Evolutionary conservation across 2,888 invertebrate species (phyloP), one percentile per base, ranked within the genome.

Genomic region (Eudasyphora cyanicolor): DNA sequence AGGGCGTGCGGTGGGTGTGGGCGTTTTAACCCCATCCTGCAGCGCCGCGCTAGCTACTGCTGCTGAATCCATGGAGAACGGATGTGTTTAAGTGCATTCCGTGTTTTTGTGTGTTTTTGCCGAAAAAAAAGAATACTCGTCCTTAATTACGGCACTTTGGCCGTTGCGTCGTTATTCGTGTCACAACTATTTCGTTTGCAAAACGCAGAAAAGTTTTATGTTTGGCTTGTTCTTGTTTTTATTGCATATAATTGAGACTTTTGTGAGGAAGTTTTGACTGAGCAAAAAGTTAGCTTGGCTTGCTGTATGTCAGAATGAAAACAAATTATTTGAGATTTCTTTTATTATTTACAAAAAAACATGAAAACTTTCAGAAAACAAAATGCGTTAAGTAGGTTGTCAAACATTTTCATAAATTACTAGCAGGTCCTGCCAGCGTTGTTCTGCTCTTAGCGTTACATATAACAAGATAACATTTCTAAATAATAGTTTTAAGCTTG

Each of bases 61-160:
- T n/a, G 19, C 7, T 14, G 49, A 49, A 49, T 17, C 2, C 6
- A 7, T 6, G 17, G 49, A 49, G 51, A 2, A 21, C 21, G 64
- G 19, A 35, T 38, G 35, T 12, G n/a, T 38, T 64, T 64, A 38
- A 64, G 64, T 38, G 35, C 19, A 64, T n/a, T n/a, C n/a, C n/a
- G n/a, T n/a, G n/a, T 64, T 64, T 64, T 64, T 35, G 51, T 35
- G 35, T 35, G 35, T 35, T 35, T 54, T 3, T 54, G 54, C 7
- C 24, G 21, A 19, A 54, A 54, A 21, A 24, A 51, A 51, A 6
- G 6, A 6, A 51, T 51, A 64, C 38, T 17, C 64, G 35, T 38
- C 35, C 64, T 60, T 60, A 60, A 60, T 60, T 60, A 6, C 32
- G 17, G n/a, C 60, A 64, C 7, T 19, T 38, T 64, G 27, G 64